phyloP scores from a whole-genome alignment of 2,888 invertebrate genomes.

The Hedya salicella region DNA sequence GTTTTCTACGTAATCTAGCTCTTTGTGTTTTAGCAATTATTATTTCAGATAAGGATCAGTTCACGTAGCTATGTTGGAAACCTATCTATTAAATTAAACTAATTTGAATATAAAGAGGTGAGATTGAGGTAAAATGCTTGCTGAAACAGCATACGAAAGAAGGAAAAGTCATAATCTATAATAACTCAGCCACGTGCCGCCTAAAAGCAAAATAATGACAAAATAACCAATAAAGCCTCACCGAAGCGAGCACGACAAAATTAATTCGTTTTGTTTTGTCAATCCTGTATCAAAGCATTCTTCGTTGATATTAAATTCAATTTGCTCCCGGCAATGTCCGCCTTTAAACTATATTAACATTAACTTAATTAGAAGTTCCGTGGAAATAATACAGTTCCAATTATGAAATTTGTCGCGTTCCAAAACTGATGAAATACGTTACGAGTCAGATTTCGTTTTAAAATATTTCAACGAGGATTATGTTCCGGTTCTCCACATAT shows the following conservation, averaged over 20 bases:
- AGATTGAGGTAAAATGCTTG: no score
- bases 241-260: not conserved
- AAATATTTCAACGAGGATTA: slow-evolving; percentile 7
- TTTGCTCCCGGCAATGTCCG: slow-evolving; percentile 2
- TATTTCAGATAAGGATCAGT: no score
- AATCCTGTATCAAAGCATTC: slow-evolving; percentile 19
- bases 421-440: slow-evolving; percentile 6
- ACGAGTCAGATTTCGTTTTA: not conserved
- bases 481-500: not conserved
- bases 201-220: slow-evolving; percentile 3
- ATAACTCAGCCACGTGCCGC: not conserved
- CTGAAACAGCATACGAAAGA: not conserved
- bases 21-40: no score
- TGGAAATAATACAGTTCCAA: slow-evolving; percentile 7
- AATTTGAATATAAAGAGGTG: no score
- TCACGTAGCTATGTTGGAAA: no score
- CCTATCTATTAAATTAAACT: no score
- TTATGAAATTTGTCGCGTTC: slow-evolving; percentile 11
- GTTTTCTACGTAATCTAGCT: no score
- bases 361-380: slow-evolving; percentile 12
- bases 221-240: not conserved
- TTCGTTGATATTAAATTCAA: slow-evolving; percentile 1
- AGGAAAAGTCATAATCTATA: not conserved
- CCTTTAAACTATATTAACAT: slow-evolving; percentile 25
- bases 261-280: slow-evolving; percentile 21